Conservation (phyloP, 2,888 invertebrate species). For the Pyralis farinalis region DNA sequence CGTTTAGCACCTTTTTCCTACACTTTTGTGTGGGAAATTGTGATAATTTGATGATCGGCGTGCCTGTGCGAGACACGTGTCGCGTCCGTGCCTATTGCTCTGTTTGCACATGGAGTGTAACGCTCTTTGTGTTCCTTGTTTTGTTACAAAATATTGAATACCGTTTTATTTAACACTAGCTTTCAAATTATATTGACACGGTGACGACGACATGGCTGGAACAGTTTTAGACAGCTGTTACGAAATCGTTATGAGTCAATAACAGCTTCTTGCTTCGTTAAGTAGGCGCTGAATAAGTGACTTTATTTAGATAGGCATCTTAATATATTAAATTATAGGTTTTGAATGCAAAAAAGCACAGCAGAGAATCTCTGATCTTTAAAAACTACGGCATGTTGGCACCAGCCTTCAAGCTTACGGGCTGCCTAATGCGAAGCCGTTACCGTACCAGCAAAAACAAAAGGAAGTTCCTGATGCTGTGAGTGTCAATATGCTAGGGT, state of each 20-base stretch:
- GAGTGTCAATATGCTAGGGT: too few relatives aligned
- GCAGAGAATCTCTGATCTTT: too few relatives aligned
- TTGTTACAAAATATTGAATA: conserved; percentile 80
- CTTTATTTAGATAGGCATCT: too few relatives aligned
- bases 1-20: conserved; percentile 31
- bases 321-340: too few relatives aligned
- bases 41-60: conserved; percentile 69
- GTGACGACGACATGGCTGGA: conserved; percentile 47
- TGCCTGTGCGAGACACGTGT: conserved; percentile 39
- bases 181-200: conserved; percentile 72
- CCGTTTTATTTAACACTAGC: conserved; percentile 78
- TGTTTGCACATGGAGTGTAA: conserved; percentile 73
- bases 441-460: too few relatives aligned
- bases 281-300: not conserved
- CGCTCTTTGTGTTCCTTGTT: conserved; percentile 78
- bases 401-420: too few relatives aligned
- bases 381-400: too few relatives aligned
- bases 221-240: conserved; percentile 47
- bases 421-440: too few relatives aligned
- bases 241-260: conserved; percentile 27
- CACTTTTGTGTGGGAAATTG: conserved; percentile 41
- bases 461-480: too few relatives aligned
- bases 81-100: conserved; percentile 36
- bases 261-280: not conserved
- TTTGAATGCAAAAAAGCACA: too few relatives aligned